Conservation (phyloP, 2,888 invertebrate genomes). For the Cataglyphis altisquamis region DNA sequence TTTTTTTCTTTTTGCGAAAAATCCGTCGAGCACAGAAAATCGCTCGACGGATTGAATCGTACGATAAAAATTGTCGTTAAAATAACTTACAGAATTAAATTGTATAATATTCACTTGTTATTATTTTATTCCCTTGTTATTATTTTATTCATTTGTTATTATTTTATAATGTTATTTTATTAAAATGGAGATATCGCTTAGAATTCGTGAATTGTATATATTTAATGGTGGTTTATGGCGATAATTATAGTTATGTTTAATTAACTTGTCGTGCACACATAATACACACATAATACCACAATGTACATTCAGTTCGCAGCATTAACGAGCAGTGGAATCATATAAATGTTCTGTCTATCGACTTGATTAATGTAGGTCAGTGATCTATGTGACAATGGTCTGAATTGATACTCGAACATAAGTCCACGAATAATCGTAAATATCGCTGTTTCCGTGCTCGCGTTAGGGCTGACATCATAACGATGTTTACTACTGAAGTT, state of each 20-base stretch:
- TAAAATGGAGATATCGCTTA: neutral
- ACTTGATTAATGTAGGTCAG: slow-evolving; percentile 5
- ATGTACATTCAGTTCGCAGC: slow-evolving; percentile 25
- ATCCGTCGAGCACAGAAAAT: slow-evolving; percentile 51
- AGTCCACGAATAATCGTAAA: slow-evolving; percentile 23
- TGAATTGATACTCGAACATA: slow-evolving; percentile 5
- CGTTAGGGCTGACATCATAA: neutral
- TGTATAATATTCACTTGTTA: neutral
- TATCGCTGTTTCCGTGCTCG: slow-evolving; percentile 19
- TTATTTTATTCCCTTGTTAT: too few species aligned
- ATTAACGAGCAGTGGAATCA: slow-evolving; percentile 8
- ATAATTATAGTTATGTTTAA: slow-evolving; percentile 52
- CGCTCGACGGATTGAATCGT: slow-evolving; percentile 23
- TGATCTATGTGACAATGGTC: neutral
- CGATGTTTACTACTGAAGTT: neutral
- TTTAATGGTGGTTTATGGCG: slow-evolving; percentile 23
- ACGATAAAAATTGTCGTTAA: slow-evolving; percentile 1
- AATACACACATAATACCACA: slow-evolving; percentile 20
- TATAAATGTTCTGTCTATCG: slow-evolving; percentile 8
- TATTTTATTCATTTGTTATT: neutral
- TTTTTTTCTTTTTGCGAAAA: slow-evolving; percentile 55
- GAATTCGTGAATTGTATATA: neutral
- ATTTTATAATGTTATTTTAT: slow-evolving; percentile 3
- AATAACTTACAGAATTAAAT: neutral
- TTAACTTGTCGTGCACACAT: slow-evolving; percentile 39